Percentiles rank a stretch among this genome's conserved stretches.
Evolutionary conservation across 2,113 vertebrate species (phyloP).

Genomic region (Rousettus leschenaultii): DNA sequence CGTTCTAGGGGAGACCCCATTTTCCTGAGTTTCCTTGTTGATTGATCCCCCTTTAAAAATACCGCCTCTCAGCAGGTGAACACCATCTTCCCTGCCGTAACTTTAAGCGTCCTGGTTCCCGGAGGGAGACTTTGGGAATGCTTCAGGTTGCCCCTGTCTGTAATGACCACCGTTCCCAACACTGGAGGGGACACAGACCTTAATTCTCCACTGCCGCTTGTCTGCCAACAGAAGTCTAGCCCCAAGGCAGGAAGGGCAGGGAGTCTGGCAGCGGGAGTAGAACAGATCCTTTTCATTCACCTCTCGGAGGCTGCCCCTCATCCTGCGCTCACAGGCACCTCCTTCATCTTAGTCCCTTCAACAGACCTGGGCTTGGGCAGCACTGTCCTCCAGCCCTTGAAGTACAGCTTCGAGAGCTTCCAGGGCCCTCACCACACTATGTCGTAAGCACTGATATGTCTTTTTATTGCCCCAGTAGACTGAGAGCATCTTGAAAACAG

Average conservation of each 20-base stretch:
- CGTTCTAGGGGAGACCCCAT: not conserved
- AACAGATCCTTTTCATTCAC: not conserved
- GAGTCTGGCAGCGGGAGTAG: too few relatives aligned
- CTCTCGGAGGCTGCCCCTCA: not conserved
- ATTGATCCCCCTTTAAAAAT: not conserved
- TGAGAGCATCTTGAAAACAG: not conserved
- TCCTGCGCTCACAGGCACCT: not conserved
- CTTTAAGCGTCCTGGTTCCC: not conserved
- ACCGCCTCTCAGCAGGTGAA: not conserved
- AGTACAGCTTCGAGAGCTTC: not conserved
- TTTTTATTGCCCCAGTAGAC: not conserved
- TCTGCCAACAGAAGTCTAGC: not conserved
- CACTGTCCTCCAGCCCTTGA: not conserved
- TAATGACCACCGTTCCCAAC: not conserved
- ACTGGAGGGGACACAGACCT: not conserved
- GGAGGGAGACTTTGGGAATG: not conserved
- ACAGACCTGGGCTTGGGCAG: not conserved
- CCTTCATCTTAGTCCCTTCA: not conserved
- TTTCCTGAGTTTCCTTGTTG: not conserved
- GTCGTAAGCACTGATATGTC: not conserved
- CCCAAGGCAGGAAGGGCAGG: not conserved
- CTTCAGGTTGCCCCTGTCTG: not conserved
- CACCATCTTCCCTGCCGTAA: not conserved
- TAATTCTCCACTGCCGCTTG: not conserved
- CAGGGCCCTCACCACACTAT: not conserved